phyloP scores from a whole-genome alignment of 2,797 vertebrate genomes.

The Phalanger gymnotis region DNA sequence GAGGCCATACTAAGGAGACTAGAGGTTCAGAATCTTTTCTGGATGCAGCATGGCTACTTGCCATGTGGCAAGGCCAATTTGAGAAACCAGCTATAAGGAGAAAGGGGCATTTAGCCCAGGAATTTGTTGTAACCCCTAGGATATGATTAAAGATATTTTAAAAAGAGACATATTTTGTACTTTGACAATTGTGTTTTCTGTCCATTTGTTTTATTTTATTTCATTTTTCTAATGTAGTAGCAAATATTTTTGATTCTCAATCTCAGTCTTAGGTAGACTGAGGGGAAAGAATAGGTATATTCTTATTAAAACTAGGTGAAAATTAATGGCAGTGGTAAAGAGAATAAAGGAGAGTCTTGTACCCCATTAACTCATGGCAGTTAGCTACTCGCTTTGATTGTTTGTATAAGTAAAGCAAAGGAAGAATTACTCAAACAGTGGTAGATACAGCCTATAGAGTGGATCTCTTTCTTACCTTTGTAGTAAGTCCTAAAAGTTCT shows the following conservation, averaged over 20 bases:
- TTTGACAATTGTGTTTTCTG: not conserved
- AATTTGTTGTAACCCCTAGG: not conserved
- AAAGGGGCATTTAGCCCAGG: not conserved
- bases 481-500: not conserved
- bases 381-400: not conserved
- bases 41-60: not conserved
- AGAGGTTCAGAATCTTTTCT: not conserved
- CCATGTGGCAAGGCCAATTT: not conserved
- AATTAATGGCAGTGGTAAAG: not conserved
- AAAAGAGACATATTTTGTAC: not conserved
- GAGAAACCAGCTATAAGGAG: not conserved
- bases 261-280: not conserved
- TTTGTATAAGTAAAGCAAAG: not conserved
- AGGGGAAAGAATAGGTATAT: not conserved
- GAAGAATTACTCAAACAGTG: not conserved
- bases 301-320: not conserved
- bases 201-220: not conserved
- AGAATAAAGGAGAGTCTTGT: not conserved
- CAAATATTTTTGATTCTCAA: not conserved
- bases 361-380: not conserved
- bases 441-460: not conserved
- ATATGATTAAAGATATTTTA: not conserved
- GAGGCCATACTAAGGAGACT: not conserved
- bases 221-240: not conserved
- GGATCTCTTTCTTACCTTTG: not conserved